phyloP scores from a whole-genome alignment of 2,113 vertebrate species.

The Meleagris gallopavo region DNA sequence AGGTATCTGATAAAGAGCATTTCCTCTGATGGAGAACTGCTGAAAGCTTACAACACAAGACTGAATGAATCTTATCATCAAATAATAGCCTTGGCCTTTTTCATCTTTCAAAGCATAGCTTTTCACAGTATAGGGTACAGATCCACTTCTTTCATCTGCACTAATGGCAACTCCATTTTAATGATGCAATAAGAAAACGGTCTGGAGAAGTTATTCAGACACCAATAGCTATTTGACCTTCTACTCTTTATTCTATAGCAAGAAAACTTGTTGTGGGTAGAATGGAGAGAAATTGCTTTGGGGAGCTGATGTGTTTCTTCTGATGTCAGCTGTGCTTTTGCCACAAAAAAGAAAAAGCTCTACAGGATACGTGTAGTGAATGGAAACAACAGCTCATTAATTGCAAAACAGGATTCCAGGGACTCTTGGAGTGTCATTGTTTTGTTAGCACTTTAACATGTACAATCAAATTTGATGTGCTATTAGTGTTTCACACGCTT shows the following conservation, averaged over 20 bases:
- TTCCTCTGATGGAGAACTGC: background rate
- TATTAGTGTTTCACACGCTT: background rate
- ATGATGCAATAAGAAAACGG: background rate
- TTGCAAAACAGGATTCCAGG: background rate
- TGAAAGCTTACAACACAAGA: background rate
- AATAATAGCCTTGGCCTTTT: background rate
- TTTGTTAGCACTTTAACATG: background rate
- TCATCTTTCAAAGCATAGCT: background rate
- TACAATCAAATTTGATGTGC: fast-evolving
- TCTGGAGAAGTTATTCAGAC: background rate
- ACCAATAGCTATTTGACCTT: background rate
- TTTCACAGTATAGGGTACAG: background rate
- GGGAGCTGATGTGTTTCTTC: background rate
- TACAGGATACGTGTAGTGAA: background rate
- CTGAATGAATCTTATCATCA: background rate
- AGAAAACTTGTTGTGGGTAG: background rate
- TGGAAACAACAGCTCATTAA: background rate
- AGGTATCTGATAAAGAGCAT: conserved; percentile 25
- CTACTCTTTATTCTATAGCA: background rate
- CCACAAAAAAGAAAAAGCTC: background rate
- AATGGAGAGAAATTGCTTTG: background rate
- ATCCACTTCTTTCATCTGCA: background rate
- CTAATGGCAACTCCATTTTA: background rate
- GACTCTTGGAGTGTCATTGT: background rate
- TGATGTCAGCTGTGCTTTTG: background rate